Conservation (phyloP, 2,113 vertebrate species). For the Gambusia affinis region DNA sequence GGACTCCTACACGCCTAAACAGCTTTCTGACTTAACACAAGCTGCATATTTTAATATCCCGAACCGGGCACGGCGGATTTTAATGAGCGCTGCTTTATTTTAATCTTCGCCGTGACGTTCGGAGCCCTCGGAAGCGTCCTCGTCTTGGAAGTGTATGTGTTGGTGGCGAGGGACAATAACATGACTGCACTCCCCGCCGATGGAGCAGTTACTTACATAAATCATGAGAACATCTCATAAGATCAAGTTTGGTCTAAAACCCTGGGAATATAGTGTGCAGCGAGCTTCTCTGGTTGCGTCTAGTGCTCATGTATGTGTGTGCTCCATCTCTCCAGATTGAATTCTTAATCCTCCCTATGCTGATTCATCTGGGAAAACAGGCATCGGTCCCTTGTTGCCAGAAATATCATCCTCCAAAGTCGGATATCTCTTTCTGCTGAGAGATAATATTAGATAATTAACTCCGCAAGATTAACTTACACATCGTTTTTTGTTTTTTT, state of each 20-base stretch:
- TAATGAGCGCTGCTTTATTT: slow-evolving; percentile 35
- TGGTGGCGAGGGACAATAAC: slow-evolving; percentile 36
- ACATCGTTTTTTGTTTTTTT: slow-evolving; percentile 12
- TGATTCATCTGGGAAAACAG: slow-evolving; percentile 61
- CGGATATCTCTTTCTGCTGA: slow-evolving; percentile 21
- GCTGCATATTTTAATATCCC: slow-evolving; percentile 43
- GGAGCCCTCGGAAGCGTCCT: background rate
- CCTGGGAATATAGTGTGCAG: slow-evolving; percentile 35
- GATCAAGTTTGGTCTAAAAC: slow-evolving; percentile 44
- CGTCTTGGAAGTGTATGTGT: slow-evolving; percentile 1
- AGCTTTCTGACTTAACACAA: slow-evolving; percentile 23
- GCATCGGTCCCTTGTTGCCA: slow-evolving; percentile 37
- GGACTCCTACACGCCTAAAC: slow-evolving; percentile 24
- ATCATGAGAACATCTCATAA: slow-evolving; percentile 65
- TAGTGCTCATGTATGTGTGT: background rate
- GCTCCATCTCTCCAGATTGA: slow-evolving; percentile 51
- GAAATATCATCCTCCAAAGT: slow-evolving; percentile 47
- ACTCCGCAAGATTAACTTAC: slow-evolving; percentile 36
- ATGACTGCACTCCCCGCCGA: slow-evolving; percentile 35
- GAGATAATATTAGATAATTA: slow-evolving; percentile 53
- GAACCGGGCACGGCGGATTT: slow-evolving; percentile 7
- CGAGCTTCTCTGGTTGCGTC: slow-evolving; percentile 4
- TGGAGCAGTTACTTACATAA: slow-evolving; percentile 53
- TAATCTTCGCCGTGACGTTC: slow-evolving; percentile 5
- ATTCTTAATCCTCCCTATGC: slow-evolving; percentile 63